Conservation (phyloP, 1,140 invertebrate genomes). For the Cotesia vestalis region DNA sequence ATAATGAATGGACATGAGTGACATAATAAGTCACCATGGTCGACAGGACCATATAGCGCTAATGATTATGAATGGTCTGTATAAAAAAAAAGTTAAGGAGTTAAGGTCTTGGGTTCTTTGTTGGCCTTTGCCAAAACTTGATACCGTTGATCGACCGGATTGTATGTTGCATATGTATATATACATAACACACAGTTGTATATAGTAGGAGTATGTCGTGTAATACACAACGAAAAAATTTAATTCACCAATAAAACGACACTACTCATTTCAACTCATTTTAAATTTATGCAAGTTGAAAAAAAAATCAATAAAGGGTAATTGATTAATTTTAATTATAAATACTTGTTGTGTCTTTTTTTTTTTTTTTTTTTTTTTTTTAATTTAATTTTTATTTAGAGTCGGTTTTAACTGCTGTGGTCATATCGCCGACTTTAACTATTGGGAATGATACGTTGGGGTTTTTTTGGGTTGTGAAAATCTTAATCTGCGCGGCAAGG, state of each 20-base stretch:
- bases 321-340: conserved; percentile 36
- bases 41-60: conserved; percentile 50
- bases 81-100: background rate
- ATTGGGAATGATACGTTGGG: too few species aligned
- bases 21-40: conserved; percentile 53
- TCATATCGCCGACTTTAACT: too few species aligned
- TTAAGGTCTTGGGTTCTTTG: conserved; percentile 6
- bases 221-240: too few species aligned
- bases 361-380: too few species aligned
- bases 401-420: too few species aligned
- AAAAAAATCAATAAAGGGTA: conserved; percentile 1
- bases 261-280: conserved; percentile 11
- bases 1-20: conserved; percentile 45
- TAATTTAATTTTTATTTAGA: too few species aligned
- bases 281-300: conserved; percentile 28
- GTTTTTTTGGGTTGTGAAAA: too few species aligned
- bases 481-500: too few species aligned
- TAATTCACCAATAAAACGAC: background rate
- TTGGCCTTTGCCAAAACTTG: conserved; percentile 31
- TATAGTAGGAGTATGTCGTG: too few species aligned
- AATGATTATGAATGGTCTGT: conserved; percentile 57
- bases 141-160: conserved; percentile 36
- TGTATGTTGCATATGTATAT: background rate
- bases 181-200: conserved; percentile 7
- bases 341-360: conserved; percentile 16